A percentile compares a stretch with the other conserved stretches of the same genome.
These are phyloP conservation scores for Calephelis perditalis DNA, from an alignment of 2,888 invertebrate species.

Conservation along the genomic window DNA sequence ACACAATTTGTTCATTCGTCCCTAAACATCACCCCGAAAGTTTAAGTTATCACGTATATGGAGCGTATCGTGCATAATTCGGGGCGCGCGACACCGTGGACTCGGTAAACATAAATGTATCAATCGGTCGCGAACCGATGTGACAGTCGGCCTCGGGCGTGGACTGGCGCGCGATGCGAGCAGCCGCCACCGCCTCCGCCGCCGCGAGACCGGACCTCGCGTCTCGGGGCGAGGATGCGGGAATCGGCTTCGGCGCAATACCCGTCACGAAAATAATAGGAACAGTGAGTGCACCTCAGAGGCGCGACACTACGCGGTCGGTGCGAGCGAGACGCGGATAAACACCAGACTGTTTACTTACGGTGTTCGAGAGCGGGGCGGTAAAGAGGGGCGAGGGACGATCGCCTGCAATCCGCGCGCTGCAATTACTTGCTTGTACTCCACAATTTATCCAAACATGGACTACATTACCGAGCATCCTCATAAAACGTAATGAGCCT, in stretches of 20 bases:
- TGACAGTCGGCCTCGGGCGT: conserved; percentile 72
- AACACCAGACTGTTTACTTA: conserved; percentile 79
- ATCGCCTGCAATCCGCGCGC: conserved; percentile 75
- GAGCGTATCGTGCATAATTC: conserved; percentile 9
- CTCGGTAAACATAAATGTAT: conserved; percentile 50
- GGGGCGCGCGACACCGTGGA: conserved; percentile 42
- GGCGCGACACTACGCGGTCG: conserved; percentile 76
- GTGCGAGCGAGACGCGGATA: conserved; percentile 78
- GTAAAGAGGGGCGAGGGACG: conserved; percentile 57
- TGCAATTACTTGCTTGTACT: conserved; percentile 72
- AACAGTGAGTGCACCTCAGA: conserved; percentile 77
- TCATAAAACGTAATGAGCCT: conserved; percentile 27
- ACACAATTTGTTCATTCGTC: conserved; percentile 38
- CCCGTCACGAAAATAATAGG: conserved; percentile 79
- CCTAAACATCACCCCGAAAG: conserved; percentile 44
- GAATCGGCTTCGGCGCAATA: conserved; percentile 78
- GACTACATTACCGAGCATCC: conserved; percentile 31
- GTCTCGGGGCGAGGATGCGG: conserved; percentile 77
- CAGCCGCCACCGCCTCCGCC: conserved; percentile 71
- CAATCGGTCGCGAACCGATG: conserved; percentile 62
- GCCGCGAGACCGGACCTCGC: conserved; percentile 76
- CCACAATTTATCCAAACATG: conserved; percentile 59
- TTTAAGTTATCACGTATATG: conserved; percentile 14
- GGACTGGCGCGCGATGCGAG: conserved; percentile 67
- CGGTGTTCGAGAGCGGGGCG: conserved; percentile 71